Evolutionary conservation across 2,888 invertebrate species (phyloP), one percentile per base, ranked within the genome.

Genomic region (Capitulum mitella): DNA sequence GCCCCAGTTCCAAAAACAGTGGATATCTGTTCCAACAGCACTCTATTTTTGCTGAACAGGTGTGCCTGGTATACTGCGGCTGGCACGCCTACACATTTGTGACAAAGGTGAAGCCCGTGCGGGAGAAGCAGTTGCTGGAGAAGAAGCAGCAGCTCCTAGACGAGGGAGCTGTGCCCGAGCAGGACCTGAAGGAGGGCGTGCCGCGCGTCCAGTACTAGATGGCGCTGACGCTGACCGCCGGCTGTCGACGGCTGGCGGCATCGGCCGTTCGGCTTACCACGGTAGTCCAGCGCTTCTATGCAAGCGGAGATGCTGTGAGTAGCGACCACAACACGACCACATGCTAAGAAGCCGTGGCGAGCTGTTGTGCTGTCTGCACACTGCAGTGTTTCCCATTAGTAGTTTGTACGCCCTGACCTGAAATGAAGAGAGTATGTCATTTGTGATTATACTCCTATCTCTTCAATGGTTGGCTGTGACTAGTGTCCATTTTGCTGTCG

Each of bases 291-390:
- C 1, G 61, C n/a, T n/a, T n/a, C n/a, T n/a, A n/a, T n/a, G n/a
- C n/a, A n/a, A n/a, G 46, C 51, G 78, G 70, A 29, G 64, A 78
- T 1, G 61, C 78, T 14, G 70, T 78, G 64, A 70, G 70, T 51
- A 22, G 51, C 19, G 51, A n/a, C n/a, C n/a, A n/a, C n/a, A n/a
- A n/a, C n/a, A n/a, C n/a, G n/a, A n/a, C n/a, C n/a, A n/a, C n/a
- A n/a, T n/a, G n/a, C n/a, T n/a, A n/a, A n/a, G n/a, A n/a, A n/a
- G n/a, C n/a, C n/a, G n/a, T n/a, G n/a, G n/a, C n/a, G n/a, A n/a
- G n/a, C n/a, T n/a, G n/a, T n/a, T n/a, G n/a, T n/a, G n/a, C n/a
- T n/a, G n/a, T n/a, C n/a, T n/a, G n/a, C n/a, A n/a, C n/a, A n/a
- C n/a, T n/a, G n/a, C n/a, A n/a, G n/a, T n/a, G n/a, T n/a, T n/a